Percentiles rank a stretch among this genome's conserved stretches.
Evolutionary conservation across 2,888 invertebrate genomes (phyloP).

Genomic region (Diaperis boleti): DNA sequence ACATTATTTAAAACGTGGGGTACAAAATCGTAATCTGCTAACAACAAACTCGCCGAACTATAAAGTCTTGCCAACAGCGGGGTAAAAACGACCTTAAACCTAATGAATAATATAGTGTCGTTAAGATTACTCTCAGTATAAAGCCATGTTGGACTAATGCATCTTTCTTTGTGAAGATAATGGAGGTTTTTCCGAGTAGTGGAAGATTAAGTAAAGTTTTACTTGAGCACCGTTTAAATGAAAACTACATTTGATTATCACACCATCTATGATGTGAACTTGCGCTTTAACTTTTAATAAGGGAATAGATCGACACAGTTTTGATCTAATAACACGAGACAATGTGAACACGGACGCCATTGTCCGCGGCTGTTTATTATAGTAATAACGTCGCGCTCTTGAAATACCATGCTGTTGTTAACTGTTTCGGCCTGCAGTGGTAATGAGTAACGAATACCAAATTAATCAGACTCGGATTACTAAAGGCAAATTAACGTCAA

Average conservation of each 20-base stretch:
- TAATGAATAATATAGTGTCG: conserved; percentile 41
- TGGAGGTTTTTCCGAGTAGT: conserved; percentile 20
- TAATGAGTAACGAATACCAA: conserved; percentile 48
- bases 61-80: conserved; percentile 29
- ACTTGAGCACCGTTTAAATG: conserved; percentile 8
- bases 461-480: conserved; percentile 47
- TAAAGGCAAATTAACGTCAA: conserved; percentile 45
- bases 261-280: neutral
- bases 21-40: conserved; percentile 38
- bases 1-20: conserved; percentile 30
- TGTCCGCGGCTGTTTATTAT: conserved; percentile 43
- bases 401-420: conserved; percentile 42
- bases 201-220: conserved; percentile 17
- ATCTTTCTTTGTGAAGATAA: conserved; percentile 24
- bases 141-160: conserved; percentile 32
- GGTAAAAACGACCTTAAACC: conserved; percentile 36
- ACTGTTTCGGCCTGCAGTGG: conserved; percentile 39
- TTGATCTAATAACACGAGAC: conserved; percentile 38
- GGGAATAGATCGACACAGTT: conserved; percentile 24
- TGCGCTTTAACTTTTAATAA: conserved; percentile 29
- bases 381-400: conserved; percentile 43
- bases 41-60: conserved; percentile 38
- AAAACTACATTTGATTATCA: conserved; percentile 16
- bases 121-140: conserved; percentile 30
- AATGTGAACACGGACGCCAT: conserved; percentile 37